phyloP scores from a whole-genome alignment of 2,113 vertebrate genomes.

The Saguinus midas region DNA sequence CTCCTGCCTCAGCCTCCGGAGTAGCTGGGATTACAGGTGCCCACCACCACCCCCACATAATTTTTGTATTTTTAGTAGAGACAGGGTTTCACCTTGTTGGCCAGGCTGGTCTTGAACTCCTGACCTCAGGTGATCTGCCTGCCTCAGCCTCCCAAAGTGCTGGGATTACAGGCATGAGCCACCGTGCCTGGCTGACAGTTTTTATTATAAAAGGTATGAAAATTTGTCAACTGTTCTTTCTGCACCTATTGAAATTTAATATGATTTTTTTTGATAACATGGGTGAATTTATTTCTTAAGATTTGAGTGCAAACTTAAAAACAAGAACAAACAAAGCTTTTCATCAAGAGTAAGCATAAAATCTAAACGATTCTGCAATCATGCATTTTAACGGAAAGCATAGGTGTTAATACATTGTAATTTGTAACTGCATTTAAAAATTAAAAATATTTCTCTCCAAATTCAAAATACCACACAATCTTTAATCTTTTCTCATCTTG shows the following conservation, averaged over 20 bases:
- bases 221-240: not conserved
- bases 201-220: not conserved
- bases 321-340: constrained; percentile 59
- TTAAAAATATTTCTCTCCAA: too few species aligned
- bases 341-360: not conserved
- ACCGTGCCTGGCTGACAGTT: too few species aligned
- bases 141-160: too few species aligned
- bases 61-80: too few species aligned
- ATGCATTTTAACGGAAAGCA: constrained; percentile 71
- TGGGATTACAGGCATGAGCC: too few species aligned
- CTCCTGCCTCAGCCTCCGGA: too few species aligned
- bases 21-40: too few species aligned
- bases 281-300: constrained; percentile 72
- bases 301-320: constrained; percentile 74
- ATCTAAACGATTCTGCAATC: constrained; percentile 57
- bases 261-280: constrained; percentile 49
- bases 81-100: too few species aligned
- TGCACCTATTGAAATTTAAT: not conserved
- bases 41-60: too few species aligned
- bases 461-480: constrained; percentile 34
- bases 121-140: too few species aligned
- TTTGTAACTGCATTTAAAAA: too few species aligned
- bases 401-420: constrained; percentile 60
- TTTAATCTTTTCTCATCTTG: constrained; percentile 57
- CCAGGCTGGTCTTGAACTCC: too few species aligned